Evolutionary conservation across 2,797 vertebrate genomes (phyloP).

Genomic region (Microtus californicus): DNA sequence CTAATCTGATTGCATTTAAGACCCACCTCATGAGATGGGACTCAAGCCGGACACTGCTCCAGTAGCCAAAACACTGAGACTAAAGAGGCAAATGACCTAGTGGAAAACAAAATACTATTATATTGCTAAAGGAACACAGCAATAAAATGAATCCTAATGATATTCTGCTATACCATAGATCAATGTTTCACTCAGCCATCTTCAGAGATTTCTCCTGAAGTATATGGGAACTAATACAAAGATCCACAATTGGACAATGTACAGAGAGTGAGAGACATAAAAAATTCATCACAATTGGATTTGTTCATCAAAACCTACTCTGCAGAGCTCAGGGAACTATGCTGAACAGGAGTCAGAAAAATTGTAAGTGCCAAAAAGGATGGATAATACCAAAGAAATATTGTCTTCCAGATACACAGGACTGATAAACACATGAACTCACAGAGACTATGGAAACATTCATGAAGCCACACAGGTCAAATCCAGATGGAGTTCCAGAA

Average conservation of each 20-base stretch:
- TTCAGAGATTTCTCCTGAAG: background rate
- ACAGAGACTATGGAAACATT: background rate
- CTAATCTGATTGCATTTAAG: background rate
- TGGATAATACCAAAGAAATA: background rate
- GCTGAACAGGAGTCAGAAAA: background rate
- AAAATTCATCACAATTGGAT: background rate
- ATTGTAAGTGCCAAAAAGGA: background rate
- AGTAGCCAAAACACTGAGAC: background rate
- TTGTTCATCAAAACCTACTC: background rate
- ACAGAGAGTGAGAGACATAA: background rate
- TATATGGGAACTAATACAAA: background rate
- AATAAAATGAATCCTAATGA: background rate
- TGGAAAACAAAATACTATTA: background rate
- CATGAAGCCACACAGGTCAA: background rate
- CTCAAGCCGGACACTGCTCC: background rate
- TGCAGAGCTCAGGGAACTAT: background rate
- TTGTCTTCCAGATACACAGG: background rate
- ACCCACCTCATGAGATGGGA: background rate
- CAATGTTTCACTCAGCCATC: background rate
- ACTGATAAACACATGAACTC: background rate
- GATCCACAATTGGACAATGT: background rate
- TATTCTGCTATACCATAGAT: background rate
- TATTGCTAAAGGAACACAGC: background rate
- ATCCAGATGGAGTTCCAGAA: too few species aligned
- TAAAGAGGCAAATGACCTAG: background rate